Base-by-base conservation (phyloP, 2,888 invertebrate genomes). In the Ashinkailepas kermadecensis region DNA sequence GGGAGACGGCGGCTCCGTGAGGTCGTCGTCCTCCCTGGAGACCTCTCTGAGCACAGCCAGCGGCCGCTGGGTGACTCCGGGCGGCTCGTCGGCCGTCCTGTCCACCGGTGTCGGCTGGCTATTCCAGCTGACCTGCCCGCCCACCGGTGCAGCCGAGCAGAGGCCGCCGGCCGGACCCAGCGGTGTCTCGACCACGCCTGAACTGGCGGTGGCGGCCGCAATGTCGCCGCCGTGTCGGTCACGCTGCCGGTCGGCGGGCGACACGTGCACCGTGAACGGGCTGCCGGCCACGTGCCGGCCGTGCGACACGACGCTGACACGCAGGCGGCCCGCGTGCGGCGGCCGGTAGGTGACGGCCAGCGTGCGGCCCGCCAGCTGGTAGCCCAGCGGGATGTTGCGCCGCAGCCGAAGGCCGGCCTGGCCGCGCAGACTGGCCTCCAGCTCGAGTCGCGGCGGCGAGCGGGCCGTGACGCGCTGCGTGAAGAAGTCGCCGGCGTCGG, bases 381-480 rank as follows among this genome's bases (percentile, higher is more conserved):
- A 74, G 1, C 74, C 74, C 54, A 74, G 39, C 4, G 74, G 74
- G 74, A 74, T 74, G 21, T 39, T 74, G 7, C 54, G 74, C 54
- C 1, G 18, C 74, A 74, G 54, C 54, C 18, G 39, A 6, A 0
- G 4, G 18, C 54, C 74, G 18, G 18, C 0, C 8, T 18, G 8
- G 8, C 18, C 12, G 8, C 54, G 74, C 54, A 74, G 54, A 18
- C 74, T 74, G 54, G 54, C n/a, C 58, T 62, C 39, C 59, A 39
- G 56, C 80, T 1, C 9, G 70, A 74, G 18, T 56, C 57, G 82
- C 62, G 82, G 81, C 4, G 83, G 83, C 21, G 84, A 84, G 10
- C 83, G 83, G 18, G 62, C 67, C 11, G 84, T 85, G 39, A 85
- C 83, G 54, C 82, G 67, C 56, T 84, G 83, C 23, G 83, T 83